These are phyloP conservation scores for Bombus waltoni DNA, from an alignment of 1,140 invertebrate species.

Conservation along the genomic window DNA sequence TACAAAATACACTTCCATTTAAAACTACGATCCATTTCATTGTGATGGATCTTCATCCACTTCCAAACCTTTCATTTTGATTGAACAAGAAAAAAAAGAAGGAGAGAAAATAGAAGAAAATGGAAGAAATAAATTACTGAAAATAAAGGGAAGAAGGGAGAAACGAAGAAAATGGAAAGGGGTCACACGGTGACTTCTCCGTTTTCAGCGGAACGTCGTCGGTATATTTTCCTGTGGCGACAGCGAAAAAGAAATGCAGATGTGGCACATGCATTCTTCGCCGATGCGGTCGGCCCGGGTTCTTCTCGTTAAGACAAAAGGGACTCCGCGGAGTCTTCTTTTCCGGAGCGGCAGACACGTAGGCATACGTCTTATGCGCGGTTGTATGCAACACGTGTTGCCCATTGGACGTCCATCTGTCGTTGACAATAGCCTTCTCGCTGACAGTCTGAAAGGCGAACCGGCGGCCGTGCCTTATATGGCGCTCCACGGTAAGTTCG, in stretches of 20 bases:
- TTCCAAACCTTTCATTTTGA: not conserved
- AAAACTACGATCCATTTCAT: too few relatives aligned
- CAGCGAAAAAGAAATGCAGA: constrained; percentile 61
- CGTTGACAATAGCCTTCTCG: constrained; percentile 77
- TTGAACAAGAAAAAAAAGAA: not conserved
- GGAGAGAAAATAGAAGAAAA: not conserved
- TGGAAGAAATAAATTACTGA: not conserved
- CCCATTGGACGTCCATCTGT: constrained; percentile 78
- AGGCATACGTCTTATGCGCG: constrained; percentile 49
- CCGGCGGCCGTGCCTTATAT: constrained; percentile 67
- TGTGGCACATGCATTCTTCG: constrained; percentile 50
- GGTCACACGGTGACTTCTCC: constrained; percentile 26
- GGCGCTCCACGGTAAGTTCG: constrained; percentile 55
- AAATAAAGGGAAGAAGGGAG: not conserved
- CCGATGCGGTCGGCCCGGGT: constrained; percentile 12
- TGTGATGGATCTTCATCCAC: not conserved
- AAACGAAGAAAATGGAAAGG: not conserved
- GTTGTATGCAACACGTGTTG: constrained; percentile 75
- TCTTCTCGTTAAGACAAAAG: constrained; percentile 68
- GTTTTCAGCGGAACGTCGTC: not conserved
- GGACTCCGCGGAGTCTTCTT: constrained; percentile 55
- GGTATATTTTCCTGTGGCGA: constrained; percentile 28
- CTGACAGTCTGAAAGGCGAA: constrained; percentile 73
- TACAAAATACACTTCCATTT: too few relatives aligned
- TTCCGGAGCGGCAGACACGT: constrained; percentile 52